Evolutionary conservation across 2,888 invertebrate species (phyloP), one percentile per base, ranked within the genome.

Genomic region (Thera britannica): DNA sequence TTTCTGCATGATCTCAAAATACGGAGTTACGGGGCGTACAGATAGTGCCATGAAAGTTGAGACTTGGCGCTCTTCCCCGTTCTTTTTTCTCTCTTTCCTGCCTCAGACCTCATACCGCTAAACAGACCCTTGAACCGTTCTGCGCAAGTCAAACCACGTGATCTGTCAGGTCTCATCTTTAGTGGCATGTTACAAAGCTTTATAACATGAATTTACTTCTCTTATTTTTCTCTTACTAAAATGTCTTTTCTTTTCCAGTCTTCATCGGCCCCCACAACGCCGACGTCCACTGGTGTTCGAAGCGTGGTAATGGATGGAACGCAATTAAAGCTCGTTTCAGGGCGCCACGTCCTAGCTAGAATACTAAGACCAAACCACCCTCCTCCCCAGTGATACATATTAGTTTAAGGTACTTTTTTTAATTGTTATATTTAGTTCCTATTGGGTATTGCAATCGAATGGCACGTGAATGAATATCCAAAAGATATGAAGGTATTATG

Each of bases 251-350:
- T 46, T 11, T 63, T 56, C 2, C 82, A 90, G 87, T 81, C 83
- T 2, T 80, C 79, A 3, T 72, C 85, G 7, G 80, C 78, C 49
- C 70, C 84, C 2, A 73, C 83, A 2, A 83, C 76, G 57, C 77
- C 88, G 75, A 81, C 87, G 54, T 73, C 89, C 68, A 81, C 85
- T 72, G 89, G 86, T 46, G 90, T 92, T 1, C 87, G 93, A 8
- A 88, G 90, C 65, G 93, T 93, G 5, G 77, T 93, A 36, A 90
- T 93, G 92, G 93, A 93, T 70, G 93, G 93, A 0, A 93, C 93
- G 48, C 93, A 93, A 58, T 75, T 93, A 58, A 93, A 93, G 61
- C 79, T 93, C 2, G 91, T 93, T 0, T 90, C 92, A 0, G 93
- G 93, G 0, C 78, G 93, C 0, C 93, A 93, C 71, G 93, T 93